Base-by-base conservation (phyloP, 2,113 vertebrate species). In the Oryzias celebensis region DNA sequence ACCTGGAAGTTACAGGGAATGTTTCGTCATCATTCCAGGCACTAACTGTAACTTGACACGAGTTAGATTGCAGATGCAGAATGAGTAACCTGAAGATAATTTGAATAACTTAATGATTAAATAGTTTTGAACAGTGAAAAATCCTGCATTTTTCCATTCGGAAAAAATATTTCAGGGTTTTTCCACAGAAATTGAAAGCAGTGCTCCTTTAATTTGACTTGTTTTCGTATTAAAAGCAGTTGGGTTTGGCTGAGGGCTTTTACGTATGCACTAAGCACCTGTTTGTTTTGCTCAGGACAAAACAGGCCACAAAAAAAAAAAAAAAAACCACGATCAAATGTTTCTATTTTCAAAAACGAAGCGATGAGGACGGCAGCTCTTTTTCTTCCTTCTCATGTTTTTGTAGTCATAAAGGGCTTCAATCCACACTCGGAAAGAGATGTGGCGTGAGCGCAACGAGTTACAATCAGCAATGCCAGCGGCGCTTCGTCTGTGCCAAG, bases 201-300 rank as follows among this genome's bases (percentile, higher is more conserved):
- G 61, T 57, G 51, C 47, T 56, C n/a, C 24, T 66, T 31, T 73
- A 52, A 64, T 55, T 73, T 50, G n/a, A 55, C 43, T 43, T 48
- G 53, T 80, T 52, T 63, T 69, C 56, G 36, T 62, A 75, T 68
- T 64, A 17, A 75, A 71, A 61, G 78, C 54, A 43, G 68, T 62
- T 51, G 43, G 73, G 67, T 61, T 70, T 20, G 72, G 42, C 57
- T 52, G 69, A 80, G 70, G 58, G 68, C 86, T 82, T 65, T 68
- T 80, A 86, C 85, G 84, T 78, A 88, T 89, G 85, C 85, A 89
- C 84, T 88, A 86, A 83, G 64, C 79, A 82, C 65, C 73, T 73
- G 73, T 77, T 85, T 88, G 84, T 87, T 89, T 87, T 85, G 84
- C 87, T 90, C 88, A 90, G 87, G 85, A 87, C 81, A 80, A 83